These are phyloP conservation scores for Holacanthus passer DNA, from an alignment of 2,113 vertebrate genomes.

Conservation along the genomic window DNA sequence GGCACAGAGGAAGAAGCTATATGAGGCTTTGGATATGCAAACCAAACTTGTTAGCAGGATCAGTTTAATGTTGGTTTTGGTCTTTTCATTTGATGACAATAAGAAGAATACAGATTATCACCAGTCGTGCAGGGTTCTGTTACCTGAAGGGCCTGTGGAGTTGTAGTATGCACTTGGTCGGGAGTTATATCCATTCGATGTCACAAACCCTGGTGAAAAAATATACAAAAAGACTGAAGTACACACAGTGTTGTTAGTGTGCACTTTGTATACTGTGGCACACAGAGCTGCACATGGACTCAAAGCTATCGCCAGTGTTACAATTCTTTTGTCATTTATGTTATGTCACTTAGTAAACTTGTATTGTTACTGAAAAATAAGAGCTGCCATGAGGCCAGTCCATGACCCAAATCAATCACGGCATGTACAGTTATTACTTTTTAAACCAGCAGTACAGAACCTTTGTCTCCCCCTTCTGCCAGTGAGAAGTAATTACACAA, in stretches of 20 bases:
- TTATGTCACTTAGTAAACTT: neutral
- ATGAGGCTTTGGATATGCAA: no score
- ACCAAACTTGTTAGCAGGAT: no score
- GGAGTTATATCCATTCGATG: conserved; percentile 53
- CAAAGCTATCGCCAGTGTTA: neutral
- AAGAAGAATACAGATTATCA: no score
- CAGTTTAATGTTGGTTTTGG: no score
- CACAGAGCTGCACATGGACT: neutral
- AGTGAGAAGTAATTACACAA: no score
- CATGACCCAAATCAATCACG: neutral
- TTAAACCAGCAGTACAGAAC: no score
- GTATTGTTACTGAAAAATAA: neutral
- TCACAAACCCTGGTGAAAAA: conserved; percentile 75
- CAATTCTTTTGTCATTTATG: neutral
- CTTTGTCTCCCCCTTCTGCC: no score
- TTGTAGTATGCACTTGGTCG: conserved; percentile 51
- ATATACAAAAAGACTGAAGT: conserved; percentile 2
- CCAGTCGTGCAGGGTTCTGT: neutral
- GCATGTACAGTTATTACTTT: no score
- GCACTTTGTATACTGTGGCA: neutral
- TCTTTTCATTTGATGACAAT: no score
- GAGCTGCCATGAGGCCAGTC: neutral
- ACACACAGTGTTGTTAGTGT: neutral
- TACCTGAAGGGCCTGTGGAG: conserved; percentile 84
- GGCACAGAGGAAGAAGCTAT: no score